Evolutionary conservation across 2,113 vertebrate species (phyloP).

Genomic region (Acrocephalus arundinaceus): DNA sequence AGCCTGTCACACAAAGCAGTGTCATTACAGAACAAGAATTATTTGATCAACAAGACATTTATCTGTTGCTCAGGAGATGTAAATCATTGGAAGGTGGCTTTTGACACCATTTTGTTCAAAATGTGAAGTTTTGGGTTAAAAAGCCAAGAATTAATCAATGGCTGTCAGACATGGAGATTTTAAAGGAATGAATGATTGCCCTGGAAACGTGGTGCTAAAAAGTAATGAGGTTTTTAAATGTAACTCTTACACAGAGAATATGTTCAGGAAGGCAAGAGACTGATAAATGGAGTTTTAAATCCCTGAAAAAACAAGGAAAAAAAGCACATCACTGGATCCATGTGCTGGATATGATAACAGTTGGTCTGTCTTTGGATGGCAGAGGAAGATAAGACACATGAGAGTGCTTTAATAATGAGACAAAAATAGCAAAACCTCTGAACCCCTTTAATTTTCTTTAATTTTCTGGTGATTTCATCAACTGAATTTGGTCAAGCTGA

Average conservation of each 20-base stretch:
- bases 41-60: neutral
- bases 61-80: neutral
- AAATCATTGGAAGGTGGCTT: neutral
- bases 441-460: neutral
- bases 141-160: neutral
- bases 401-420: neutral
- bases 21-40: neutral
- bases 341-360: neutral
- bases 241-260: neutral
- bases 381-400: neutral
- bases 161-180: neutral
- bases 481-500: neutral
- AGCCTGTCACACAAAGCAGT: neutral
- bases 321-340: neutral
- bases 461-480: neutral
- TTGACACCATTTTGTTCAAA: neutral
- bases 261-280: neutral
- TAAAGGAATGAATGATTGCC: neutral
- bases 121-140: neutral
- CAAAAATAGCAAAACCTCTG: neutral
- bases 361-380: neutral
- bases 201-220: neutral
- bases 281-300: neutral
- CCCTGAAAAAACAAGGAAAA: neutral
- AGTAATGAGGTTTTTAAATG: neutral